Evolutionary conservation across 2,797 vertebrate species (phyloP), one percentile per base, ranked within the genome.

Genomic region (Anas acuta): DNA sequence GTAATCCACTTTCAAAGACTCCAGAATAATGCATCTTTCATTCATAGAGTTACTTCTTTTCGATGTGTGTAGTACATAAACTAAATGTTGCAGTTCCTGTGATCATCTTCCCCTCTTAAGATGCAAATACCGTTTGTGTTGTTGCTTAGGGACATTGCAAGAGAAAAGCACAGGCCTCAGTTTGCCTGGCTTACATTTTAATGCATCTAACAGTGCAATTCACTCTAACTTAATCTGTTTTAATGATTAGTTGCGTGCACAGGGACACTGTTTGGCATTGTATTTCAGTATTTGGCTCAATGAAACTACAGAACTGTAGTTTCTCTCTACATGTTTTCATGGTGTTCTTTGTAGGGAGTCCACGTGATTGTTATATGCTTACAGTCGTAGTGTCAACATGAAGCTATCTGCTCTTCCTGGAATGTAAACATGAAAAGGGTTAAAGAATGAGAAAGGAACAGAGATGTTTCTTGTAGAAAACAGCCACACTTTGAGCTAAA

Each of bases 401-500:
- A 90, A 78, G 95, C 84, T 95, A 0, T 92, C 91, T 94, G 47
- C 64, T 91, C 7, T 56, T 33, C 11, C 45, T 60, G 93, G 89
- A 96, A 93, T 95, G 86, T 94, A 89, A 96, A 95, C 95, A 94
- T 1, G 0, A 78, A 90, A 97, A 79, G 79, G 61, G 89, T 94
- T 87, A 76, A 96, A 69, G 89, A 87, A 81, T 70, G 73, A 96
- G 96, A 95, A 95, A 79, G 76, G 66, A 72, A 67, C 39, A 45
- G 89, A 90, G 77, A 87, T 74, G 70, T 84, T 96, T 95, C 86
- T 89, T 7, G 6, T 56, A 90, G 95, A 90, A 95, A 95, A 92
- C 77, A 95, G 72, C 49, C 58, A 70, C 62, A 39, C 93, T 94
- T 94, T 87, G 96, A 90, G 83, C 80, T 87, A 9, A n/a, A 71